Percentiles rank a stretch among this genome's conserved stretches.
Conservation (phyloP, 2,888 invertebrate species). For the Caenorhabditis imperialis region DNA sequence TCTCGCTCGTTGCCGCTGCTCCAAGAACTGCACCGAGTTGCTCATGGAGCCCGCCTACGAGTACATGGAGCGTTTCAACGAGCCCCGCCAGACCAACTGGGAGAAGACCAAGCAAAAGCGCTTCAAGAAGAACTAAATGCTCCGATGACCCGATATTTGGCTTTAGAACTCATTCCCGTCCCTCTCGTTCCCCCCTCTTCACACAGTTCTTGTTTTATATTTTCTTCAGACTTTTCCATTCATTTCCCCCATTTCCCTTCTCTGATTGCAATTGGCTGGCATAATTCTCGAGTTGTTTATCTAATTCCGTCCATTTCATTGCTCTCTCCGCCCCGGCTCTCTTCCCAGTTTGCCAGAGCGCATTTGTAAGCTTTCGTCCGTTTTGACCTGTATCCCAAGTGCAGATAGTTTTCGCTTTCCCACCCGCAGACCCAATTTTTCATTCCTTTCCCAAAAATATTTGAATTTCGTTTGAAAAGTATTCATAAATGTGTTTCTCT, state of each 20-base stretch:
- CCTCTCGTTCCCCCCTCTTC: background rate
- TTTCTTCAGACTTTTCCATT: background rate
- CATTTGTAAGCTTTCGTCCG: too few relatives aligned
- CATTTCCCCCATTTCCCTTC: background rate
- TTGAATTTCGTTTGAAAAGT: too few relatives aligned
- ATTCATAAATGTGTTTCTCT: too few relatives aligned
- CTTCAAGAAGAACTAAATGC: constrained; percentile 46
- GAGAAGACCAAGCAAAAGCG: constrained; percentile 57
- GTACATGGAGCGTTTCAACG: constrained; percentile 54
- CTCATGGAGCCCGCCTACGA: constrained; percentile 52
- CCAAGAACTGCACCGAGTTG: constrained; percentile 32
- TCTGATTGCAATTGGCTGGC: too few relatives aligned
- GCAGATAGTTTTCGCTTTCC: too few relatives aligned
- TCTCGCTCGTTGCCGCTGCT: constrained; percentile 47
- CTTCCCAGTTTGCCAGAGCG: too few relatives aligned
- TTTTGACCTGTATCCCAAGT: too few relatives aligned
- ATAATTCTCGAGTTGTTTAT: too few relatives aligned
- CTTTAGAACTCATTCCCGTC: background rate
- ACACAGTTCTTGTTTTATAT: background rate
- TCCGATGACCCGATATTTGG: too few relatives aligned
- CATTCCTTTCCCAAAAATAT: too few relatives aligned
- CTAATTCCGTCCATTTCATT: too few relatives aligned
- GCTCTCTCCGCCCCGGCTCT: background rate
- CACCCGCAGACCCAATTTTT: too few relatives aligned
- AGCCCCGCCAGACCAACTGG: constrained; percentile 41